Conservation (phyloP, 2,113 vertebrate species). For the Mirza zaza region DNA sequence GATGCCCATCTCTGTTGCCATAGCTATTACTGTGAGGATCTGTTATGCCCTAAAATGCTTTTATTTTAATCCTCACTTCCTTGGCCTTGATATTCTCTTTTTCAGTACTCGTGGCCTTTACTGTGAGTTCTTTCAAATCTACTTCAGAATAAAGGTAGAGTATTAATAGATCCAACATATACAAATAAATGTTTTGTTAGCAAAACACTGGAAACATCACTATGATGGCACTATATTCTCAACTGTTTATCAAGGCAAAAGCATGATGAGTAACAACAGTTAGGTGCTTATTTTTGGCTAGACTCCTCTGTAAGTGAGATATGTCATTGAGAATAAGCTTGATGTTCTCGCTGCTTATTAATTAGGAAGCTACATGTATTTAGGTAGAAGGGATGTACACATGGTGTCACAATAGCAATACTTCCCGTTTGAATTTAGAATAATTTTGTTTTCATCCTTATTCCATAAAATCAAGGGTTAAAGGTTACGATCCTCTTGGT, state of each 20-base stretch:
- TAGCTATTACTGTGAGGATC: not conserved
- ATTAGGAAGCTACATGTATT: slow-evolving; percentile 27
- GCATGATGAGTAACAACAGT: not conserved
- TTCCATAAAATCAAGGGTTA: not conserved
- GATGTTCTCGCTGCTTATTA: slow-evolving; percentile 8
- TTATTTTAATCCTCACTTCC: not conserved
- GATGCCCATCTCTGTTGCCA: not conserved
- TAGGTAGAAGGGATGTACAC: not conserved
- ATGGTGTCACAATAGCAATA: not conserved
- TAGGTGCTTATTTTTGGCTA: not conserved
- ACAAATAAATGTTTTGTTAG: not conserved
- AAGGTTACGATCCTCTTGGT: not conserved
- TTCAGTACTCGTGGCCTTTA: not conserved
- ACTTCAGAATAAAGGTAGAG: slow-evolving; percentile 23
- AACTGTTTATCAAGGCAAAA: slow-evolving; percentile 10
- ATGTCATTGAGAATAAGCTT: not conserved
- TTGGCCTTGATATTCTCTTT: not conserved
- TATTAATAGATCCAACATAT: not conserved
- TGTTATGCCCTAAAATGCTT: not conserved
- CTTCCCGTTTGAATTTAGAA: not conserved
- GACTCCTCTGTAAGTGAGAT: not conserved
- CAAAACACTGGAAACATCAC: not conserved
- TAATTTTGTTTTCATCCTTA: not conserved
- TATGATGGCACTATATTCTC: not conserved
- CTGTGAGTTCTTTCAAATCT: not conserved